Base-by-base conservation (phyloP, 2,797 vertebrate genomes). In the Artibeus jamaicensis region DNA sequence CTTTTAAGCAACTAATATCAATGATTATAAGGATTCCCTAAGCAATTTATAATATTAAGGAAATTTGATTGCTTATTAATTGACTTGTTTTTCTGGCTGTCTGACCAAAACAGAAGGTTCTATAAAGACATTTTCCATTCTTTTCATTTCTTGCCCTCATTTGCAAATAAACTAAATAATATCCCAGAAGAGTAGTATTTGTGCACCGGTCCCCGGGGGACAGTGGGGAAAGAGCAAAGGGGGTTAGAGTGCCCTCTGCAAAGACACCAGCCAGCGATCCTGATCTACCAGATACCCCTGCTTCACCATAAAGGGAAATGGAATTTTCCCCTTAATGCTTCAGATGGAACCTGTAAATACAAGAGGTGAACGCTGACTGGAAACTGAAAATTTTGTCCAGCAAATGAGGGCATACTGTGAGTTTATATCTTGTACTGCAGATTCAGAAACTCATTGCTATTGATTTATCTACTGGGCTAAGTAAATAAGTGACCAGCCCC, bases 51-150 rank as follows among this genome's bases (percentile, higher is more conserved):
- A 95, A 79, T 48, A 90, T 91, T 96, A 95, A 95, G 67, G 82
- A 95, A 93, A 68, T 94, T 88, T 86, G 68, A 96, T 96, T 94
- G 71, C 76, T 93, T 97, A 96, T 97, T 96, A 97, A 94, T 95
- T 96, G 89, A 96, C 85, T 96, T 96, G 68, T 95, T 97, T 94
- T 96, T 96, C 82, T 97, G 83, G 68, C 84, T 95, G 32, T 79
- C 93, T 97, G 67, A 85, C 73, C 91, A 96, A 96, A 96, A 94
- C 67, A 76, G 87, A 94, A 96, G 67, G 24, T 44, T 76, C 79
- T 92, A 76, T 82, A 68, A 94, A 97, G 86, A 97, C 68, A 89
- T 90, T 92, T 86, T 92, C 29, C 46, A 37, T 92, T 93, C 44
- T 94, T 93, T 89, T 42, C 57, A 95, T 57, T 93, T 93, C 94